Base-by-base conservation (phyloP, 2,888 invertebrate species). In the Coenonympha glycerion region DNA sequence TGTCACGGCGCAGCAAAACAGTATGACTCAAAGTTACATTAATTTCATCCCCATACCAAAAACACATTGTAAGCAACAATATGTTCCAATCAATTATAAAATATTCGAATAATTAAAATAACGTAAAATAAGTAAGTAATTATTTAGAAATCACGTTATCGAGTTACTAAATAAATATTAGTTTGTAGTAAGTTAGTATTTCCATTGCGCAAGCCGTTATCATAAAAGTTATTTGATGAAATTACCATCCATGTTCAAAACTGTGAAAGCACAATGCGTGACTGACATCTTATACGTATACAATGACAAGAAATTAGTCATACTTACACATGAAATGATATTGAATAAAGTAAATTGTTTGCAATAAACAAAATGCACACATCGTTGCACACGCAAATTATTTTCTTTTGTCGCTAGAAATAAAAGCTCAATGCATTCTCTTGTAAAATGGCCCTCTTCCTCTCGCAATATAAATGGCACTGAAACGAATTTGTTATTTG, bases 381-480 rank as follows among this genome's bases (percentile, higher is more conserved):
- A 37, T 36, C 36, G 36, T 46, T 46, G 19, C 46, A 21, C 36
- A 16, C 28, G 28, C 11, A 46, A 46, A 46, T 46, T 28, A 28
- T 37, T 45, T 34, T 45, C 46, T 26, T 46, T 37, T 46, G 37
- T 21, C 28, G 37, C 34, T 46, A n/a, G 6, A 13, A 37, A 46
- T 37, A 34, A 37, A 28, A 13, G 44, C 37, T 18, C 26, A 37
- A 28, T 37, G 26, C 28, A 28, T 16, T 26, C 28, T 21, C 18
- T 36, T 37, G 46, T 28, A 9, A 28, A 46, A 36, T 36, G 37
- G 46, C 36, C 9, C 13, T 28, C 28, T 26, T 28, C 36, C 34
- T 45, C 18, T 33, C 44, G 36, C 36, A 46, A 37, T 28, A 46
- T 11, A 11, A n/a, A 24, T 15, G 13, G 34, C 21, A 46, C 46